Evolutionary conservation across 1,140 invertebrate species (phyloP), one percentile per base, ranked within the genome.

Genomic region (Drosophila triauraria): DNA sequence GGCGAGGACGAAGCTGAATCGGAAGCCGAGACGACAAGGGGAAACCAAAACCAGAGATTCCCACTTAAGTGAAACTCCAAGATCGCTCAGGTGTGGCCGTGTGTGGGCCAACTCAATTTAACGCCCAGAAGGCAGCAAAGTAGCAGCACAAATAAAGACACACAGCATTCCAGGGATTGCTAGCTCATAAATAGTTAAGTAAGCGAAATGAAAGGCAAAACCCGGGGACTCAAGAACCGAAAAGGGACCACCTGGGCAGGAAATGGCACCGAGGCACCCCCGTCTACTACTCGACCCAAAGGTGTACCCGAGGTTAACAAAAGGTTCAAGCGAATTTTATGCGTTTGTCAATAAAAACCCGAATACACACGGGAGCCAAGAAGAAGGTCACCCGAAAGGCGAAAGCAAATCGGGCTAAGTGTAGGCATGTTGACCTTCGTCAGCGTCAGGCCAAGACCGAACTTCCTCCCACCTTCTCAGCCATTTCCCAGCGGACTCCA

Each of bases 131-230:
- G 78, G 85, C 85, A 90, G 85, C 75, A 90, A 88, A 90, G 78
- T 90, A 90, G 81, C 85, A 90, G 85, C 84, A 88, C 84, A 87
- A 90, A 90, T 90, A 90, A 90, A 90, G 85, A 85, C 81, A 65
- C 84, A 88, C 78, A 78, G 78, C 85, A 82, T 85, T 91, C 84
- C 84, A 70, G 83, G 84, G 84, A 88, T 88, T 88, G 84, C 84
- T 85, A 90, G 85, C 84, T 88, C 81, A 90, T 90, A 90, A 90
- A 90, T 90, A 90, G 85, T 90, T 90, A 90, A 90, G 85, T 69
- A 90, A 70, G 69, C 85, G 75, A 88, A 84, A 78, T 83, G 80
- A 88, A 88, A 88, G 81, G 81, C 75, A 85, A 80, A 51, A 48
- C 60, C 46, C 43, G 50, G 40, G 50, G 35, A 38, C 30, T 23